phyloP scores from a whole-genome alignment of 2,113 vertebrate genomes.

The Xenopus laevis region DNA sequence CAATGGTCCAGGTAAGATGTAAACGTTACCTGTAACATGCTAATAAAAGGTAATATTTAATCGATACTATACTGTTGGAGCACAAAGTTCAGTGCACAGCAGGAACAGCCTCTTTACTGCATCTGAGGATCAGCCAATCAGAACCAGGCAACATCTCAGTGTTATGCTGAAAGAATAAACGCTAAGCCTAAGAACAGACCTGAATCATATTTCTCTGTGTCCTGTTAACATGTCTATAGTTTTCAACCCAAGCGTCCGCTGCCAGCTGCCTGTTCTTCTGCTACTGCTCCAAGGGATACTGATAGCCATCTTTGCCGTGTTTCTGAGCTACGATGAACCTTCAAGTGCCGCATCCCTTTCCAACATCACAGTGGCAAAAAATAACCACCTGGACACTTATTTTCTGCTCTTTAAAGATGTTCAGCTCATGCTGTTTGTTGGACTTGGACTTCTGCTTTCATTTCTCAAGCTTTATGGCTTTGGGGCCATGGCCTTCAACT shows the following conservation, averaged over 20 bases:
- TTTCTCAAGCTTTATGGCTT: constrained; percentile 74
- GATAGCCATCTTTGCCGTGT: constrained; percentile 64
- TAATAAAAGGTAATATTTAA: constrained; percentile 46
- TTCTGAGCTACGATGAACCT: constrained; percentile 69
- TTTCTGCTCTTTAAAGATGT: constrained; percentile 77
- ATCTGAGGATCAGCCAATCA: not conserved
- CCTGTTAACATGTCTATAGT: constrained; percentile 25
- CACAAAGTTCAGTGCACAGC: constrained; percentile 30
- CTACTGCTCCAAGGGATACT: constrained; percentile 62
- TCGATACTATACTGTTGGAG: constrained; percentile 22
- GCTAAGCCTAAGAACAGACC: not conserved
- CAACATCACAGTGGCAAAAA: constrained; percentile 52
- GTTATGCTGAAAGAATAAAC: constrained; percentile 1
- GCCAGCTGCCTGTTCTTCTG: constrained; percentile 64
- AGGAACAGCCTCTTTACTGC: not conserved
- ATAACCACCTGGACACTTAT: constrained; percentile 58
- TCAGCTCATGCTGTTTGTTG: constrained; percentile 79
- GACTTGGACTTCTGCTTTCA: constrained; percentile 74
- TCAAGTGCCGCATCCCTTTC: constrained; percentile 39
- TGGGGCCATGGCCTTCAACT: constrained; percentile 73
- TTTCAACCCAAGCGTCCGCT: constrained; percentile 43
- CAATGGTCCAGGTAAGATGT: not conserved
- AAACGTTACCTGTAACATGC: constrained; percentile 10
- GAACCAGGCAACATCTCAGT: not conserved
- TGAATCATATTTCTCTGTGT: not conserved